Base-by-base conservation (phyloP, 2,888 invertebrate species). In the Eulithis prunata region DNA sequence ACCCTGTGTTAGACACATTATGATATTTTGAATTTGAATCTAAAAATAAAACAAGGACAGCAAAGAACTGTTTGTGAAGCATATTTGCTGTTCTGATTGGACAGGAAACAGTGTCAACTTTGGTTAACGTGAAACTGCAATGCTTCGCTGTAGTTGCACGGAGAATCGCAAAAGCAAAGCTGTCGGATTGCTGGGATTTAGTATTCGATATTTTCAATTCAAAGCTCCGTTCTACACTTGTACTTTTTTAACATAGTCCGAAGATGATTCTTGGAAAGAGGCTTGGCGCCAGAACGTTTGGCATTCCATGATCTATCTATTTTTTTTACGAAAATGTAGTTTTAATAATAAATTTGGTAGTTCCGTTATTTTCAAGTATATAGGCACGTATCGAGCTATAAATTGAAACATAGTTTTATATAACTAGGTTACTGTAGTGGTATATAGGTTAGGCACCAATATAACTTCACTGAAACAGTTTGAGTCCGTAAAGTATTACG, bases 31-130 rank as follows among this genome's bases (percentile, higher is more conserved):
- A 47, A 13, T 57, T 52, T 38, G 12, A 46, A 57, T 46, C 49
- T 38, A 57, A 60, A 60, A 64, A 62, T 51, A 47, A 57, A 57
- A 56, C 46, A 49, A 47, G 51, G 32, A n/a, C 53, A 49, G 57
- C 60, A 67, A 70, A 68, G 67, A 71, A 68, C 58, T 65, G 64
- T 70, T 70, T 73, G 58, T 55, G 46, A 60, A 55, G 53, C 59
- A 54, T 68, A 66, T 73, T 73, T 73, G 70, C 69, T 51, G 56
- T 59, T 70, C 69, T 73, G 71, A 73, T 73, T 73, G 73, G 71
- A 70, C 61, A 54, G 69, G 63, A 61, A 66, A 68, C 69, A 71
- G 66, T 69, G 71, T 70, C 73, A 73, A 73, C 70, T 71, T 71
- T 69, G 71, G 66, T 63, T 64, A 68, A 54, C 62, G 67, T 58